phyloP scores from a whole-genome alignment of 2,888 invertebrate genomes.

The Panzeria rudis region DNA sequence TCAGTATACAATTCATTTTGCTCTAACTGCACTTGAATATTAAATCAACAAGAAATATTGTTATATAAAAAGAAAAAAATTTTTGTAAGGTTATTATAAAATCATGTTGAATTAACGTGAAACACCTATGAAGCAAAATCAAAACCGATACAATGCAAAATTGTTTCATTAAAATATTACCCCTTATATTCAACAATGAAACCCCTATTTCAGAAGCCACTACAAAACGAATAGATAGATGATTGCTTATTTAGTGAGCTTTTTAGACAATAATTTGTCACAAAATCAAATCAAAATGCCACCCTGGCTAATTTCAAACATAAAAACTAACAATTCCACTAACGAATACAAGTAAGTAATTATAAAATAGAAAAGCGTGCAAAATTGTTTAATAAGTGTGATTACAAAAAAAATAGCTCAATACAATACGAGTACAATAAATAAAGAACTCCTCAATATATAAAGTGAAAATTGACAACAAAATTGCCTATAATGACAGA shows the following conservation, averaged over 20 bases:
- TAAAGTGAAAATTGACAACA: conserved; percentile 53
- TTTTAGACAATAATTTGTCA: conserved; percentile 63
- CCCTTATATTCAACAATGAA: background rate
- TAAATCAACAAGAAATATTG: too few species aligned
- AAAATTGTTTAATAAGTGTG: conserved; percentile 69
- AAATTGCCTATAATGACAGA: conserved; percentile 70
- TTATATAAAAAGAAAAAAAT: too few species aligned
- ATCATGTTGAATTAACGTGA: too few species aligned
- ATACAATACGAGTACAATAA: conserved; percentile 15
- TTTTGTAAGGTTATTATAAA: too few species aligned
- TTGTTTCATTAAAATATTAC: too few species aligned
- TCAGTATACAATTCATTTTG: too few species aligned
- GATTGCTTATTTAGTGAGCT: conserved; percentile 45
- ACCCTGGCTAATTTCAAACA: conserved; percentile 30
- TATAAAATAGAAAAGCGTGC: conserved; percentile 63
- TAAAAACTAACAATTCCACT: conserved; percentile 4
- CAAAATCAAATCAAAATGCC: conserved; percentile 53
- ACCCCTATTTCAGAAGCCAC: conserved; percentile 14
- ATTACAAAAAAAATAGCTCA: conserved; percentile 64
- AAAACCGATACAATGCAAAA: too few species aligned
- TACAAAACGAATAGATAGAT: background rate
- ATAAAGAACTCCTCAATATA: background rate
- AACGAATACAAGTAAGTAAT: conserved; percentile 42
- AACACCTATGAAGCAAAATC: too few species aligned
- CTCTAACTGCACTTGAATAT: too few species aligned